phyloP scores from a whole-genome alignment of 35 echinoderm and acorn worm genomes.

The Apostichopus parvimensis region DNA sequence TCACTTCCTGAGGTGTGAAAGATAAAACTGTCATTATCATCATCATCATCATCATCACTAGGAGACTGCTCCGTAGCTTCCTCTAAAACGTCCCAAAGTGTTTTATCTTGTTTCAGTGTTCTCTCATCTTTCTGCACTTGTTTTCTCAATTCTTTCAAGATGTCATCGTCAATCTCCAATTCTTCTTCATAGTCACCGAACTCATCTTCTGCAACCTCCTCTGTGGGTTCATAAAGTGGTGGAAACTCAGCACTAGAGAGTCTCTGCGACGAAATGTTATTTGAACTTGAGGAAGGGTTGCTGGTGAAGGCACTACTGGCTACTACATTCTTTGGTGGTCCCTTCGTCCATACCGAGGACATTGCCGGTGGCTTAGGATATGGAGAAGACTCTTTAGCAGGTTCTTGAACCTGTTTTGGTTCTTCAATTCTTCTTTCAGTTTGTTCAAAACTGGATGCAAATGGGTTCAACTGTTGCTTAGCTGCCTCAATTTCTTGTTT shows the following conservation, averaged over 20 bases:
- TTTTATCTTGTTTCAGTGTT: background rate
- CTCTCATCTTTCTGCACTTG: constrained; percentile 15
- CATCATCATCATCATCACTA: background rate
- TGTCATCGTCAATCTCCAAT: constrained; percentile 5
- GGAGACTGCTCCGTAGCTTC: background rate
- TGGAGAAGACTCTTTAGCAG: background rate
- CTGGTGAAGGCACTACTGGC: background rate
- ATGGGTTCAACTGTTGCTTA: background rate
- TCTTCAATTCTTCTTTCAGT: background rate
- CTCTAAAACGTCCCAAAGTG: background rate
- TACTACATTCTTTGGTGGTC: background rate
- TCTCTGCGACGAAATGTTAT: constrained; percentile 15
- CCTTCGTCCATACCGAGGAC: background rate
- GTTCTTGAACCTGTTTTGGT: background rate
- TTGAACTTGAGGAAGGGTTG: background rate
- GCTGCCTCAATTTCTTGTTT: background rate
- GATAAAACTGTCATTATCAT: constrained; percentile 3
- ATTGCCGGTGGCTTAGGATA: constrained; percentile 36
- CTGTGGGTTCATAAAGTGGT: background rate
- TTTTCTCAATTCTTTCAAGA: constrained; percentile 6
- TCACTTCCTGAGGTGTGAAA: background rate
- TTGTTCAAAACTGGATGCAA: background rate
- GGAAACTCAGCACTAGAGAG: constrained; percentile 60
- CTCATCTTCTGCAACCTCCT: background rate
- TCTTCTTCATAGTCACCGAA: constrained; percentile 12